A percentile compares a stretch with the other conserved stretches of the same genome.
Evolutionary conservation across 2,888 invertebrate genomes (phyloP).

Genomic region (Dryobota labecula): DNA sequence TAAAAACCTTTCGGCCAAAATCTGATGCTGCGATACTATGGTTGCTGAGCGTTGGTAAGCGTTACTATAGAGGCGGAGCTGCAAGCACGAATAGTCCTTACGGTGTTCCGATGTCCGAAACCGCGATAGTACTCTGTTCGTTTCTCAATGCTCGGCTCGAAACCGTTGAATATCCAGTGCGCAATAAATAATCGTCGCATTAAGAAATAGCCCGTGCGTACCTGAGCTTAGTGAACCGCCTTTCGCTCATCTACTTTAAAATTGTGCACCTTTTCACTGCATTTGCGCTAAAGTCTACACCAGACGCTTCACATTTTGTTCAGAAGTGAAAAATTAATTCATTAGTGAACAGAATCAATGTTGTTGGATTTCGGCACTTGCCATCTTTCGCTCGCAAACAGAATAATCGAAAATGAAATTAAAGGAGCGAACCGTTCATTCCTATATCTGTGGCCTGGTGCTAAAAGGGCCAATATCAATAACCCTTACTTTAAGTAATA

Average conservation of each 20-base stretch:
- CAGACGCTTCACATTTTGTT: background rate
- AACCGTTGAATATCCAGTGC: background rate
- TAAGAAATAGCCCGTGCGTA: background rate
- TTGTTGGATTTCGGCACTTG: background rate
- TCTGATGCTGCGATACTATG: no score
- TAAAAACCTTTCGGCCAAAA: no score
- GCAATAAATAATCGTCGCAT: background rate
- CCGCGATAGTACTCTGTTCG: no score
- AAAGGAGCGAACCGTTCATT: background rate
- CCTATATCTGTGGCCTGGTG: no score
- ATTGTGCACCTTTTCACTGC: background rate
- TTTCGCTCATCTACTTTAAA: conserved; percentile 8
- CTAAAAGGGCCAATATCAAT: no score
- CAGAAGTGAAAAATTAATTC: background rate
- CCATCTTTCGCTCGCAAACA: background rate
- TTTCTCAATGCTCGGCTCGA: background rate
- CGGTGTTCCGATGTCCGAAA: no score
- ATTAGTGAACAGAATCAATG: background rate
- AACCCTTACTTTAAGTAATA: no score
- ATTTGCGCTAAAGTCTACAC: background rate
- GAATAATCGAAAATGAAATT: background rate
- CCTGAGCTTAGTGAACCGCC: background rate
- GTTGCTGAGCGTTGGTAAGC: no score
- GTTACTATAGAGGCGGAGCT: no score
- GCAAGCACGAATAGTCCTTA: no score